Base-by-base conservation (phyloP, 2,797 vertebrate genomes). In the Hyperoplus lanceolatus region DNA sequence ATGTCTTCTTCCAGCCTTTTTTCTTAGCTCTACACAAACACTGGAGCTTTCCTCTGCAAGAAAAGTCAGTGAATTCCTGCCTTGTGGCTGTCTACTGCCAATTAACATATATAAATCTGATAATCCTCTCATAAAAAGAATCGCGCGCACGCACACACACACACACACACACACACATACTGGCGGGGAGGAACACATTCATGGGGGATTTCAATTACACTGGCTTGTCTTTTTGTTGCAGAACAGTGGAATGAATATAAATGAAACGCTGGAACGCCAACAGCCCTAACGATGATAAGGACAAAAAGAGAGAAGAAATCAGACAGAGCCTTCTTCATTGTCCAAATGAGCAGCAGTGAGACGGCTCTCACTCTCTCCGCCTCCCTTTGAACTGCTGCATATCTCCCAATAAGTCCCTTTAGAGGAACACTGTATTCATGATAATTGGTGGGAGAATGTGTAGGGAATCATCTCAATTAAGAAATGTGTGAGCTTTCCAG, bases 311-410 rank as follows among this genome's bases (percentile, higher is more conserved):
- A 39, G 41, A 41, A 43, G 61, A 82, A 50, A 72, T 78, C 69
- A 81, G 66, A 89, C 75, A 38, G 53, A 83, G 80, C 85, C 56
- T 55, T 64, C 82, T 73, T 91, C 79, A 93, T 94, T 79, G 87
- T 82, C 75, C 58, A 90, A 91, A 94, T 75, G 84, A 92, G 85
- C 78, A 43, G 46, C 41, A 59, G 36, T 46, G 61, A 80, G 87
- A 90, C 84, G 77, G 65, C 60, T 65, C 14, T 11, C 45, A 70
- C 60, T 11, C 45, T 71, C 60, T 75, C 77, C 10, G 62, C 59
- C 56, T 77, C 38, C 70, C 45, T 55, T 56, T 54, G 76, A 88
- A 89, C 86, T 75, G 83, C 64, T 46, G 55, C 66, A 62, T 43
- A 43, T 84, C 74, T 50, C 70, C 62, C 65, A 74, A 68, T 79